These are phyloP conservation scores for Patiria pectinifera DNA, from an alignment of 53 echinoderm and acorn worm species.

Conservation along the genomic window DNA sequence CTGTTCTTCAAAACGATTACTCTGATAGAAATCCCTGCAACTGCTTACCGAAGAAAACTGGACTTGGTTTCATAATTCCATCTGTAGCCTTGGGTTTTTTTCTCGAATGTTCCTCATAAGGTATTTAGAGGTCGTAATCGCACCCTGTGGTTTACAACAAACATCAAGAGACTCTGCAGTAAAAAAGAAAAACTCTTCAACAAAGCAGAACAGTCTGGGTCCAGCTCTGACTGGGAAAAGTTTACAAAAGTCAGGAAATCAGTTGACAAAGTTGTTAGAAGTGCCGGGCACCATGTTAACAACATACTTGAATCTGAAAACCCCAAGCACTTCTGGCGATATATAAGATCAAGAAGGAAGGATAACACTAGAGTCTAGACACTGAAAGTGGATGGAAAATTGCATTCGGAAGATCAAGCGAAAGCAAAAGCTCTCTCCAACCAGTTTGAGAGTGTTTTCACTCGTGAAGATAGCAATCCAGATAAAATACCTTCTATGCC, in stretches of 20 bases:
- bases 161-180: no score
- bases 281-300: neutral
- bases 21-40: no score
- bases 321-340: conserved; percentile 13
- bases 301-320: neutral
- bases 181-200: neutral
- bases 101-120: no score
- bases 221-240: neutral
- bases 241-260: neutral
- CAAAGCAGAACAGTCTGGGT: neutral
- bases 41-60: no score
- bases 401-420: neutral
- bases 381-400: no score
- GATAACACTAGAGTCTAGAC: neutral
- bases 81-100: no score
- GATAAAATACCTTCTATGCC: no score
- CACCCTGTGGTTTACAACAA: no score
- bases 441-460: neutral
- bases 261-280: neutral
- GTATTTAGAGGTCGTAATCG: no score
- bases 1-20: no score
- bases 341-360: neutral
- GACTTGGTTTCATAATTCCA: no score
- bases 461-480: neutral
- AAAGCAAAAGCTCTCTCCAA: neutral